Evolutionary conservation across 2,113 vertebrate genomes (phyloP).

Genomic region (Laticauda laticaudata): DNA sequence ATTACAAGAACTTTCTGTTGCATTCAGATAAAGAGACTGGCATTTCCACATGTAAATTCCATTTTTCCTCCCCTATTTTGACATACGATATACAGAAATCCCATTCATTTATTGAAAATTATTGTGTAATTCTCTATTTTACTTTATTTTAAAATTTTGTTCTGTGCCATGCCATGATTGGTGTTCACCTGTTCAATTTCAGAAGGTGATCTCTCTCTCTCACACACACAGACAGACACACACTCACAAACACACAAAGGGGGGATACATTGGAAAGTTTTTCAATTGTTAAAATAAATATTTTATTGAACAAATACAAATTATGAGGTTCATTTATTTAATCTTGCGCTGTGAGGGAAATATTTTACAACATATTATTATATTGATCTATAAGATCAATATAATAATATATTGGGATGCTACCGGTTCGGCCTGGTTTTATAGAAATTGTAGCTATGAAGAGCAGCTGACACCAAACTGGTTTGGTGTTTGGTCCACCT

Average conservation of each 20-base stretch:
- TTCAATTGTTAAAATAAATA: conserved; percentile 21
- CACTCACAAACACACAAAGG: not conserved
- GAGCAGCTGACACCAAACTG: no score
- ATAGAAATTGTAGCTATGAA: no score
- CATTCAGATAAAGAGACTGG: not conserved
- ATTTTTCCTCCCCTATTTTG: not conserved
- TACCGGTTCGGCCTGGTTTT: no score
- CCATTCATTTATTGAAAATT: not conserved
- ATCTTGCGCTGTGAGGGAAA: conserved; percentile 48
- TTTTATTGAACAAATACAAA: conserved; percentile 50
- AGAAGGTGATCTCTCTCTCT: conserved; percentile 16
- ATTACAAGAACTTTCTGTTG: not conserved
- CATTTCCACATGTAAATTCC: not conserved
- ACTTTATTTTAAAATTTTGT: conserved; percentile 28
- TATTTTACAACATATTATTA: conserved; percentile 22
- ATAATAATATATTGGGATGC: no score
- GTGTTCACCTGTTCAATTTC: conserved; percentile 40
- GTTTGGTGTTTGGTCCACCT: no score
- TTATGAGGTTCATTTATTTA: conserved; percentile 36
- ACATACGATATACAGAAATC: not conserved
- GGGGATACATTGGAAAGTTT: conserved; percentile 11
- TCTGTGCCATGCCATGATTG: not conserved
- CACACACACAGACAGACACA: not conserved
- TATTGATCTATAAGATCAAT: not conserved
- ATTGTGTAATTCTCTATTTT: not conserved